Base-by-base conservation (phyloP, 2,797 vertebrate genomes). In the Tinamus major region DNA sequence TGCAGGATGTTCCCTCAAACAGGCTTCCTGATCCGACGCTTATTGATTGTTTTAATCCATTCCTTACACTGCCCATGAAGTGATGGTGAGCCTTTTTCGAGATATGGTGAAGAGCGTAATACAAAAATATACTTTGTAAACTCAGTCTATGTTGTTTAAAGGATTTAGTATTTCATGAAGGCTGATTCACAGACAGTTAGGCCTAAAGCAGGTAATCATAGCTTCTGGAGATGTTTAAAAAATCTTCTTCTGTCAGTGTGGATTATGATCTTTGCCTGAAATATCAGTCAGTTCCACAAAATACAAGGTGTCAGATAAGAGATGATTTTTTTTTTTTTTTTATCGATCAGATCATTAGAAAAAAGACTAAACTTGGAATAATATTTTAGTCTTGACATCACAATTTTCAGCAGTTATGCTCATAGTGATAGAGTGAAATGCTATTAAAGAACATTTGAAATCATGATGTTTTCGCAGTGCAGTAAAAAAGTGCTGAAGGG, bases 151-250 rank as follows among this genome's bases (percentile, higher is more conserved):
- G 11, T 59, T 75, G 3, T 58, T 46, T 37, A 48, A 63, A 64
- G n/a, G 67, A 67, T 95, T 87, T 74, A 65, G 33, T 58, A 15
- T 23, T 61, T 39, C 27, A 8, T 20, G 83, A 67, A 75, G 21
- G 86, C 48, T 93, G 83, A 67, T 87, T 92, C 87, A 37, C 53
- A 87, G 53, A 33, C 67, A 85, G 19, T 81, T 81, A 75, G 27
- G 20, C 18, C 4, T 58, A 65, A 78, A 58, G 81, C 81, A 70
- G 15, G 62, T 63, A 65, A 20, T 85, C 65, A 74, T 58, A 1
- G 6, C 51, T 75, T 67, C 67, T 42, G 67, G 85, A 62, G 16
- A 62, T 15, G 87, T 67, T 75, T 78, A 70, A 14, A 51, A 14
- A 62, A 58, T 42, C 21, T 33, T 80, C 67, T 59, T 14, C 42